Base-by-base conservation (phyloP, 2,888 invertebrate genomes). In the Zaprionus bogoriensis region DNA sequence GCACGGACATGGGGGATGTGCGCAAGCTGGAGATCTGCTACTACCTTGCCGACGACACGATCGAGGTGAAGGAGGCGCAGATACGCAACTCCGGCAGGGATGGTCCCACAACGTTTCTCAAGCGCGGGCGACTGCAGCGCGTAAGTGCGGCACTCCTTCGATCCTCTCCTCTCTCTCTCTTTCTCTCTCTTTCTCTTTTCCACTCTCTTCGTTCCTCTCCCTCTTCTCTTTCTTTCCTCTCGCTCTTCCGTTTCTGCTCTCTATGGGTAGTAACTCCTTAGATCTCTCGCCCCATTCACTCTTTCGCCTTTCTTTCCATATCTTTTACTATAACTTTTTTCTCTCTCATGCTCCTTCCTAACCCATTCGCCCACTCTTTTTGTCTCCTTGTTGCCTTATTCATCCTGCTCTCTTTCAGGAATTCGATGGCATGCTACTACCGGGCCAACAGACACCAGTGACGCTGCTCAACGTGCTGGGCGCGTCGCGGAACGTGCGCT, bases 1-100 rank as follows among this genome's bases (percentile, higher is more conserved):
- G 95, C 5, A 93, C 93, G 1, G 93, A 95, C 84, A 94, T 94
- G 87, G 98, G 98, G 0, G 94, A 94, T 59, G 90, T 96, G 20
- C 95, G 97, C 70, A 92, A 94, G 79, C 91, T 98, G 60, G 95
- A 96, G 87, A 92, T 98, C 7, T 94, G 95, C 84, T 98, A 96
- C 88, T 97, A 95, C 90, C 92, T 98, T 41, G 94, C 96, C 0
- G 97, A 98, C 85, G 96, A 97, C 81, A 97, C 97, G 0, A 94
- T 98, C 10, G 97, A 98, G 90, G 94, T 98, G 6, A 95, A 95
- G 77, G 97, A 98, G 91, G 92, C 92, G 17, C 88, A 94, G 46
- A 91, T 93, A 1, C 92, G 93, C 0, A 95, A 95, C 87, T 94
- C 95, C 0, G 96, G 96, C 0, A 92, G 93, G 47, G 95, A 96